phyloP scores from a whole-genome alignment of 2,888 invertebrate species.

The Nomada flava region DNA sequence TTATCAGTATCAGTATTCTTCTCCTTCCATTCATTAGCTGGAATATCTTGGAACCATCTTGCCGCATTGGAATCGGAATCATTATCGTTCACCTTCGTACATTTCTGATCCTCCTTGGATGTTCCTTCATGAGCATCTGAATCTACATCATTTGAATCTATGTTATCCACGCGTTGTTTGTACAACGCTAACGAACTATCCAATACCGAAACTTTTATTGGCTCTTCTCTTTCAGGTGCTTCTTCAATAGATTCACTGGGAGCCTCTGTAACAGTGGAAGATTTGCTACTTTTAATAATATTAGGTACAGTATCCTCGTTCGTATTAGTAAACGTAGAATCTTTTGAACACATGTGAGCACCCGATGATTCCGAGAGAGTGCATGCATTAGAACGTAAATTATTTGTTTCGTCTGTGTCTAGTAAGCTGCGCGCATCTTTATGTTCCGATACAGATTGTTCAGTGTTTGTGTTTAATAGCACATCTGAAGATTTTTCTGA shows the following conservation, averaged over 20 bases:
- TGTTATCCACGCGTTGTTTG: slow-evolving; percentile 8
- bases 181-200: not conserved
- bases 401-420: not conserved
- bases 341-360: not conserved
- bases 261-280: slow-evolving; percentile 42
- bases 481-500: not conserved
- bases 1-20: slow-evolving; percentile 32
- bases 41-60: slow-evolving; percentile 74
- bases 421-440: not conserved
- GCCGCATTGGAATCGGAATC: slow-evolving; percentile 57
- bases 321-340: slow-evolving; percentile 12
- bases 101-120: slow-evolving; percentile 19
- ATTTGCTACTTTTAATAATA: slow-evolving; percentile 37
- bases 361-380: not conserved
- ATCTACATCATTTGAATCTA: not conserved
- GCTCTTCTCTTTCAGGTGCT: slow-evolving; percentile 19
- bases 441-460: not conserved
- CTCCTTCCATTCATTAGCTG: slow-evolving; percentile 73
- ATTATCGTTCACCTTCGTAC: slow-evolving; percentile 40
- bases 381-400: not conserved
- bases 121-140: not conserved
- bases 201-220: slow-evolving; percentile 6
- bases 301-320: slow-evolving; percentile 19
- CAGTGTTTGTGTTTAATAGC: not conserved
- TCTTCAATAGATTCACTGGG: slow-evolving; percentile 19